Evolutionary conservation across 2,797 vertebrate genomes (phyloP).

Genomic region (Tolypeutes matacus): DNA sequence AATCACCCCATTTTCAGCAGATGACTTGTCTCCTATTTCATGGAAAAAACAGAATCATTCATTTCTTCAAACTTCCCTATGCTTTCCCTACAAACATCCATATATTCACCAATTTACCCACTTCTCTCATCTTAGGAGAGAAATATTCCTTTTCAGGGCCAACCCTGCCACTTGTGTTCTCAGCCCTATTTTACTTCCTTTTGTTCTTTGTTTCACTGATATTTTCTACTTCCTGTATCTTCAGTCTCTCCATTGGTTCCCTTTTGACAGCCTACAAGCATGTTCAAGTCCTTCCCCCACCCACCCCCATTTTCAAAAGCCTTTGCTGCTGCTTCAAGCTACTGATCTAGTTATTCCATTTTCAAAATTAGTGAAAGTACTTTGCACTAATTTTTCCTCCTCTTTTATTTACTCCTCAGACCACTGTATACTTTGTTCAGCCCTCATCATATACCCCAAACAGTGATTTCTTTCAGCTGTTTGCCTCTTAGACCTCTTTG

Average conservation of each 20-base stretch:
- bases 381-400: constrained; percentile 26
- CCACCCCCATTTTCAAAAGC: constrained; percentile 16
- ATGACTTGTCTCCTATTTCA: constrained; percentile 19
- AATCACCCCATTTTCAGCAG: neutral
- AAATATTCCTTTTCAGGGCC: neutral
- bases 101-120: neutral
- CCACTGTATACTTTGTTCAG: neutral
- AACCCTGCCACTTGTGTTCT: neutral
- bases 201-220: constrained; percentile 36
- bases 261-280: neutral
- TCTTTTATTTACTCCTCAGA: constrained; percentile 15
- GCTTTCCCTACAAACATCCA: neutral
- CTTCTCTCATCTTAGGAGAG: neutral
- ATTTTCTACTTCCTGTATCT: constrained; percentile 29
- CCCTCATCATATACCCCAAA: neutral
- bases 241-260: neutral
- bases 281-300: neutral
- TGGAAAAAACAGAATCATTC: neutral
- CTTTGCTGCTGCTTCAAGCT: constrained; percentile 32
- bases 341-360: constrained; percentile 38
- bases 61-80: constrained; percentile 52
- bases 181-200: neutral
- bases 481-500: neutral
- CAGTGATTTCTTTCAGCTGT: neutral
- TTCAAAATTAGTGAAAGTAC: constrained; percentile 49